A percentile compares a stretch with the other conserved stretches of the same genome.
Conservation (phyloP, 2,113 vertebrate genomes). For the Epinephelus lanceolatus region DNA sequence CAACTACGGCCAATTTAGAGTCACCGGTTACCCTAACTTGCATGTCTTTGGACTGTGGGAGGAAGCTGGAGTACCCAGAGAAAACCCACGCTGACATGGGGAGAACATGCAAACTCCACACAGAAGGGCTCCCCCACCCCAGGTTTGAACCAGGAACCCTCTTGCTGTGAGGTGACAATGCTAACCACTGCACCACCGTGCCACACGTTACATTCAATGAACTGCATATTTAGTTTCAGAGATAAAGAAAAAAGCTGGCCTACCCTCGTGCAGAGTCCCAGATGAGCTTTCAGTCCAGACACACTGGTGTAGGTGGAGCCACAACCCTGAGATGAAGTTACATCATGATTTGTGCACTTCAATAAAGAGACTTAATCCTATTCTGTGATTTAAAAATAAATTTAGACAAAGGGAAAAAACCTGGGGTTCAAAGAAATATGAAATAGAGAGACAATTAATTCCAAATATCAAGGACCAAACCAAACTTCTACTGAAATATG, state of each 20-base stretch:
- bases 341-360: neutral
- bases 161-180: too few species aligned
- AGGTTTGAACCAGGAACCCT: too few species aligned
- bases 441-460: neutral
- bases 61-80: too few species aligned
- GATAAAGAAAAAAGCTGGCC: conserved; percentile 16
- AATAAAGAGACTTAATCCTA: neutral
- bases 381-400: neutral
- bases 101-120: too few species aligned
- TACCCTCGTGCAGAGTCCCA: conserved; percentile 93
- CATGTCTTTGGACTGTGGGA: too few species aligned
- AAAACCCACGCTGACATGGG: too few species aligned
- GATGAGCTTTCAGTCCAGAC: conserved; percentile 95
- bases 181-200: too few species aligned
- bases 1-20: too few species aligned
- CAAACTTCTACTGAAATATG: too few species aligned
- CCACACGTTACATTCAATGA: neutral
- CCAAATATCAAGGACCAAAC: neutral
- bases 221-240: neutral
- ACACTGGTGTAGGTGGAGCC: conserved; percentile 92
- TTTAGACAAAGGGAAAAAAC: neutral
- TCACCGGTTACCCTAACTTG: too few species aligned
- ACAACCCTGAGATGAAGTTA: conserved; percentile 86
- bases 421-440: neutral
- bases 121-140: too few species aligned